Conservation (phyloP, 2,888 invertebrate genomes). For the Plagiodera versicolora region DNA sequence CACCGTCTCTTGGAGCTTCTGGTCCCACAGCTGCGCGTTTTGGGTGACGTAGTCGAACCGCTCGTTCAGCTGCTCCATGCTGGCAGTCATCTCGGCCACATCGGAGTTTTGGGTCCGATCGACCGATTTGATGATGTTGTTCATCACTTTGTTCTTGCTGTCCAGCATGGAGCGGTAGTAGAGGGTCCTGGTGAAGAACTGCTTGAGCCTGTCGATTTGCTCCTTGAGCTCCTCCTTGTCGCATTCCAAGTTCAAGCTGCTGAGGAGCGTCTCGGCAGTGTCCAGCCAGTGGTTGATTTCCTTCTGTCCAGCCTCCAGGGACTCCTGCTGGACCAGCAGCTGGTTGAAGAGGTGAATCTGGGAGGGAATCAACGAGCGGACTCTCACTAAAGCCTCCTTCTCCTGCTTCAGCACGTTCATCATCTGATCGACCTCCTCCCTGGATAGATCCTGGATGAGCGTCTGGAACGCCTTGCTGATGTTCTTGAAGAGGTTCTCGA, state of each 20-base stretch:
- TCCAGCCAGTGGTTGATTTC: slow-evolving; percentile 88
- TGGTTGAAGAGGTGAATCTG: slow-evolving; percentile 83
- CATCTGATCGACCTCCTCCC: slow-evolving; percentile 89
- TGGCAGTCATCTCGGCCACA: slow-evolving; percentile 68
- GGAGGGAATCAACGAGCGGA: slow-evolving; percentile 80
- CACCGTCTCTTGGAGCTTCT: slow-evolving; percentile 75
- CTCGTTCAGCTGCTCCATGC: slow-evolving; percentile 80
- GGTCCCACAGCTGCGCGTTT: slow-evolving; percentile 75
- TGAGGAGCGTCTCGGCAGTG: slow-evolving; percentile 76
- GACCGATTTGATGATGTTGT: slow-evolving; percentile 79
- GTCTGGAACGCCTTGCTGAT: slow-evolving; percentile 91
- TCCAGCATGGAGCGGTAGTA: slow-evolving; percentile 94
- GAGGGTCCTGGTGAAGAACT: slow-evolving; percentile 84
- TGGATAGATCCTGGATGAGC: slow-evolving; percentile 83
- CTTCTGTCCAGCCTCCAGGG: slow-evolving; percentile 81
- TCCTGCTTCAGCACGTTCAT: slow-evolving; percentile 86
- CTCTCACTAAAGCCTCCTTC: slow-evolving; percentile 83
- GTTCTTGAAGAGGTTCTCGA: slow-evolving; percentile 87
- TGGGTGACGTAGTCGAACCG: slow-evolving; percentile 79
- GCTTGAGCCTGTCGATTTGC: slow-evolving; percentile 79
- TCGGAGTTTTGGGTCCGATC: slow-evolving; percentile 75
- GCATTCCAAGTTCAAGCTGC: slow-evolving; percentile 61
- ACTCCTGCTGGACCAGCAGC: slow-evolving; percentile 84
- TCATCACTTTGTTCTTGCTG: slow-evolving; percentile 91
- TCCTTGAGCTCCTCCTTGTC: slow-evolving; percentile 74